A percentile compares a stretch with the other conserved stretches of the same genome.
Conservation (phyloP, 2,113 vertebrate genomes). For the Tragelaphus scriptus region DNA sequence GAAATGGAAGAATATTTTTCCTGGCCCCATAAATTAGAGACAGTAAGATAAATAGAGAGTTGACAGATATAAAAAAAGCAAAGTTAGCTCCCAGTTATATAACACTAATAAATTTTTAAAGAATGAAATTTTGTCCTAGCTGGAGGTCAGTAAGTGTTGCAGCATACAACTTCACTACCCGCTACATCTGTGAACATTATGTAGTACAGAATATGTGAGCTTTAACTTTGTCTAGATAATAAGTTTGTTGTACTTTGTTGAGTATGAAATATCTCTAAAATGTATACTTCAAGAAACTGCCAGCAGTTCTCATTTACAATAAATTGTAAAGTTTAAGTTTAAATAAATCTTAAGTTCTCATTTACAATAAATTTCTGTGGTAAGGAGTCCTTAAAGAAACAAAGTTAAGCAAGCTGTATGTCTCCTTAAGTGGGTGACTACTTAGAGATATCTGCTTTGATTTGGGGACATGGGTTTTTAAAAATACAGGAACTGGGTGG, state of each 20-base stretch:
- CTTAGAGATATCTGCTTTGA: constrained; percentile 18
- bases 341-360: neutral
- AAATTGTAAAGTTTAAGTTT: neutral
- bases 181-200: neutral
- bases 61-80: neutral
- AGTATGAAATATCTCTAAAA: neutral
- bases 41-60: constrained; percentile 20
- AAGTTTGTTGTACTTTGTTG: neutral
- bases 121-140: constrained; percentile 18
- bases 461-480: neutral
- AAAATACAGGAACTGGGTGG: constrained; percentile 11
- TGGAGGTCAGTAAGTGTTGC: neutral
- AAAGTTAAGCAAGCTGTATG: neutral
- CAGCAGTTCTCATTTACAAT: neutral
- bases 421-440: constrained; percentile 14
- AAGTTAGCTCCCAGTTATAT: neutral
- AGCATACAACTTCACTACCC: neutral
- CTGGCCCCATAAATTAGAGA: constrained; percentile 14
- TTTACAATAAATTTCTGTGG: neutral
- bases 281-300: neutral
- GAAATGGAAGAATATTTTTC: constrained; percentile 2
- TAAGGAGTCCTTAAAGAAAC: neutral
- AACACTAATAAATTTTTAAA: constrained; percentile 4
- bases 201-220: neutral
- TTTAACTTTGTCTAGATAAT: neutral